These are phyloP conservation scores for Numenius arquata DNA, from an alignment of 2,113 vertebrate species.

Conservation along the genomic window DNA sequence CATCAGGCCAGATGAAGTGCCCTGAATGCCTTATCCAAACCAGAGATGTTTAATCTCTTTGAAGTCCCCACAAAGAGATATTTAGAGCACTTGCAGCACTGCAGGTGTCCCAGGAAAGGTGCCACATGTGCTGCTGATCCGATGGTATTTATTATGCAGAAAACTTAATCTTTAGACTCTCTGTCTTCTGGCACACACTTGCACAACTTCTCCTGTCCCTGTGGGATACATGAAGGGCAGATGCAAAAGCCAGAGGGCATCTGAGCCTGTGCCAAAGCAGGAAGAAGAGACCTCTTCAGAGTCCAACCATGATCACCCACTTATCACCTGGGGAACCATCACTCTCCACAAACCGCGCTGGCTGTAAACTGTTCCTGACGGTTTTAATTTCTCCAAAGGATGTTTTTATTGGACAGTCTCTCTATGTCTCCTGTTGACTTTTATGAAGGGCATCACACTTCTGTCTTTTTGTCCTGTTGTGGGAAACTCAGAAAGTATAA, in stretches of 20 bases:
- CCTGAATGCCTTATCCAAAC: background rate
- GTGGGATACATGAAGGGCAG: background rate
- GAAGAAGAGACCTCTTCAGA: background rate
- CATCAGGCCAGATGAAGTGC: background rate
- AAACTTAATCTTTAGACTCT: background rate
- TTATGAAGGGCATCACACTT: background rate
- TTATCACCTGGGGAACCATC: background rate
- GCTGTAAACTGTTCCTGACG: conserved; percentile 45
- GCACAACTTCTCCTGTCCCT: background rate
- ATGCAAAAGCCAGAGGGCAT: background rate
- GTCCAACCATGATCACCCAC: fast-evolving
- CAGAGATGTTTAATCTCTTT: background rate
- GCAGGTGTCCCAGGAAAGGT: background rate
- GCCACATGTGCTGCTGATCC: background rate
- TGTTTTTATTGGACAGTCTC: background rate
- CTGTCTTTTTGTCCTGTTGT: background rate
- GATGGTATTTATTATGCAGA: background rate
- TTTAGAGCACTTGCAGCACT: background rate
- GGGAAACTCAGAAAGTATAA: background rate
- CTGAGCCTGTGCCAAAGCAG: background rate
- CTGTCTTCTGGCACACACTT: background rate
- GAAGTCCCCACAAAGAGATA: background rate
- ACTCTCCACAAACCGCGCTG: background rate
- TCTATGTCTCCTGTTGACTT: background rate
- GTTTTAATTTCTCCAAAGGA: conserved; percentile 30